Conservation (phyloP, 2,888 invertebrate species). For the Pristionchus arcanus region DNA sequence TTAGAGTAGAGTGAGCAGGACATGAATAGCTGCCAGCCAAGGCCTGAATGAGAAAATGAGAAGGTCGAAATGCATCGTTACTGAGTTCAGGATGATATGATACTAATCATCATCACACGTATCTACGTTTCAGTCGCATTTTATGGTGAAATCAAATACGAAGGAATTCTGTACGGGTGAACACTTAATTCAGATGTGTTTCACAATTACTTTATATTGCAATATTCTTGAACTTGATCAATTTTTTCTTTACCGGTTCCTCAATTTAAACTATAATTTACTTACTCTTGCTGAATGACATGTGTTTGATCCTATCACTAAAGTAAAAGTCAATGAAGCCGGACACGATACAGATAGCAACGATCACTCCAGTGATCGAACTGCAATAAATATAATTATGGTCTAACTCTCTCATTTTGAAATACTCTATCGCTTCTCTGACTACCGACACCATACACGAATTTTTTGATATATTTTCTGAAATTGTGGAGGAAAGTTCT, state of each 20-base stretch:
- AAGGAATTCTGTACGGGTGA: too few species aligned
- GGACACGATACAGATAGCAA: background rate
- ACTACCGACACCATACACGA: too few species aligned
- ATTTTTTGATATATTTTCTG: too few species aligned
- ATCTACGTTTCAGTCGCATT: too few species aligned
- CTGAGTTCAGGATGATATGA: too few species aligned
- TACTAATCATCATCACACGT: too few species aligned
- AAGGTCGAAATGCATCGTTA: too few species aligned
- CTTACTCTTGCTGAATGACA: background rate
- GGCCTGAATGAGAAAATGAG: conserved; percentile 35
- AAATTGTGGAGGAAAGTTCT: too few species aligned
- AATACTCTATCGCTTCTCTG: background rate
- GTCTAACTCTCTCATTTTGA: background rate
- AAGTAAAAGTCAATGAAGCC: conserved; percentile 44
- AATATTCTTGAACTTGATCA: too few species aligned
- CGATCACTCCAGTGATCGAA: conserved; percentile 28
- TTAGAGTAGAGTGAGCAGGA: conserved; percentile 48
- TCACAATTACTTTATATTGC: background rate
- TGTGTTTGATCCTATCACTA: background rate
- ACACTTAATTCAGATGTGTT: background rate
- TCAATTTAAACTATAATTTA: too few species aligned
- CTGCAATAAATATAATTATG: background rate
- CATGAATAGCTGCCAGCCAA: conserved; percentile 44
- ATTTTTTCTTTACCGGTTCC: too few species aligned
- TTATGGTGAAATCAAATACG: too few species aligned